A percentile compares a stretch with the other conserved stretches of the same genome.
phyloP scores from a whole-genome alignment of 2,888 invertebrate genomes.

The Archaeoteleia sp. region DNA sequence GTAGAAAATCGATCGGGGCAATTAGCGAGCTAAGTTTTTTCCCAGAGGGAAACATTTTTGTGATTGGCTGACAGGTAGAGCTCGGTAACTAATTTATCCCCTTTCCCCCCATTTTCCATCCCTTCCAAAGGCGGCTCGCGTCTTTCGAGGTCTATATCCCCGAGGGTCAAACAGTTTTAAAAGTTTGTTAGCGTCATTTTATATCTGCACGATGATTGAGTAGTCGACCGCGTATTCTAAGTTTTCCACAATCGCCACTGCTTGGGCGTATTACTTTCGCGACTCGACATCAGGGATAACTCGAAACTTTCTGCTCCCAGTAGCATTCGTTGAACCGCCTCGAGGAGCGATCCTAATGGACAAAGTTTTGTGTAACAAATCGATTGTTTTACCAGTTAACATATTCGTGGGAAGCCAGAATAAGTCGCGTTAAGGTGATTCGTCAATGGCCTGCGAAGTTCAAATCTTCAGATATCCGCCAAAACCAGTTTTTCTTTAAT shows the following conservation, averaged over 20 bases:
- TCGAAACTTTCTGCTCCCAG: conserved; percentile 42
- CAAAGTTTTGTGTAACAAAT: conserved; percentile 51
- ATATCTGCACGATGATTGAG: conserved; percentile 49
- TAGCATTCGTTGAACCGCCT: conserved; percentile 39
- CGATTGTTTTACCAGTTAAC: conserved; percentile 49
- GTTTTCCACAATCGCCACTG: conserved; percentile 23
- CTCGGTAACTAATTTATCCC: too few species aligned
- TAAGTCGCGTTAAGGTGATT: conserved; percentile 23
- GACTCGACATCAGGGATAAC: conserved; percentile 40
- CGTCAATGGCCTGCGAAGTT: too few species aligned
- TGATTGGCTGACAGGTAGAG: too few species aligned
- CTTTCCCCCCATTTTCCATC: too few species aligned
- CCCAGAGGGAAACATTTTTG: too few species aligned
- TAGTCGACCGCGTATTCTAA: conserved; percentile 33
- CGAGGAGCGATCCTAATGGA: conserved; percentile 41
- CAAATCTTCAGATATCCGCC: too few species aligned
- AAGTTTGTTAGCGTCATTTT: conserved; percentile 52
- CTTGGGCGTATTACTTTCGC: conserved; percentile 45
- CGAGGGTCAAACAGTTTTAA: conserved; percentile 31
- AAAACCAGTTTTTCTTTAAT: too few species aligned
- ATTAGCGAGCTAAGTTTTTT: too few species aligned
- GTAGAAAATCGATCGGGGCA: too few species aligned
- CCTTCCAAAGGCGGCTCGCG: too few species aligned
- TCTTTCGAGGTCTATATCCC: neutral
- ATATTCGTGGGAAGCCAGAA: conserved; percentile 22